Evolutionary conservation across 2,797 vertebrate species (phyloP).

Genomic region (Vireo griseus): DNA sequence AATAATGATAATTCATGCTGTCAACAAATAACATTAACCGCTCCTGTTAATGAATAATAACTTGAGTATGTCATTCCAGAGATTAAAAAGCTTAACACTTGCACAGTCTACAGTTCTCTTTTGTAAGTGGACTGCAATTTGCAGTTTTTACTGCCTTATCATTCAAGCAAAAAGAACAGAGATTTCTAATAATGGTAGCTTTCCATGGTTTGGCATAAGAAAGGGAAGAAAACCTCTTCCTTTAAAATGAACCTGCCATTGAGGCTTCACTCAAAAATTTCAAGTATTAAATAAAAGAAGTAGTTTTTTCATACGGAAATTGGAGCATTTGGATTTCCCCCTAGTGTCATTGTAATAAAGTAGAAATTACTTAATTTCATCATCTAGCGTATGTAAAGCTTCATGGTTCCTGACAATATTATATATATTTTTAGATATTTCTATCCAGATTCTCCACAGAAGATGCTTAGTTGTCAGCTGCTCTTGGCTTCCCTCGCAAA

Average conservation of each 20-base stretch:
- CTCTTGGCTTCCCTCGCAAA: not conserved
- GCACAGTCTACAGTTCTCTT: not conserved
- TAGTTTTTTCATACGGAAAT: not conserved
- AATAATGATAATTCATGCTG: not conserved
- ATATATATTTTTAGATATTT: not conserved
- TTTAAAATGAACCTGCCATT: not conserved
- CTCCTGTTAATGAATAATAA: slow-evolving; percentile 6
- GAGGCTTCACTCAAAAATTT: not conserved
- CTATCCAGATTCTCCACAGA: not conserved
- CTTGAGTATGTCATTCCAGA: not conserved
- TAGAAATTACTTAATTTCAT: not conserved
- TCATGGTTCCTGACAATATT: not conserved
- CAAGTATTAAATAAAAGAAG: not conserved
- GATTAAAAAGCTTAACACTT: not conserved
- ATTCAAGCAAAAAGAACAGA: not conserved
- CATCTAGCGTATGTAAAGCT: not conserved
- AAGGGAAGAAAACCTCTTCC: fast-evolving
- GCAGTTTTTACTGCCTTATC: not conserved
- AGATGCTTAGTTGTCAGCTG: not conserved
- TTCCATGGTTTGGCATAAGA: not conserved
- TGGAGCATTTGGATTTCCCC: not conserved
- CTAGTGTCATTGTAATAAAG: not conserved
- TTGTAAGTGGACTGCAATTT: not conserved
- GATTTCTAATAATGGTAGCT: not conserved
- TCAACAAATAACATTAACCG: slow-evolving; percentile 15